Conservation (phyloP, 2,113 vertebrate genomes). For the Panthera leo region DNA sequence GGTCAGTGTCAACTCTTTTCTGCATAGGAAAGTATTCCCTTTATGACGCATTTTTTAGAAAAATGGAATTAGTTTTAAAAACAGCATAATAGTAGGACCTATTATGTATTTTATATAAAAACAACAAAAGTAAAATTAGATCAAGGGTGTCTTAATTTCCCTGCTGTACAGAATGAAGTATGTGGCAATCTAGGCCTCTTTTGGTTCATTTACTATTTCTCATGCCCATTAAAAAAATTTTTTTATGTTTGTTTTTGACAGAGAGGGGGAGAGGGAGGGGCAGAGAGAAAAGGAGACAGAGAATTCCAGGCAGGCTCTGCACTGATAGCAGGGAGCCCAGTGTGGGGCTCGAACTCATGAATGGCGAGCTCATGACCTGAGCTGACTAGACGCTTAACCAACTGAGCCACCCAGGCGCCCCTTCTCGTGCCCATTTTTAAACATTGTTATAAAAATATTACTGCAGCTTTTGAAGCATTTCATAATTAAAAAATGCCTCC, state of each 20-base stretch:
- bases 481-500: conserved; percentile 11
- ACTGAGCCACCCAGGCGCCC: no score
- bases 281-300: no score
- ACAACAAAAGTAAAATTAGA: not conserved
- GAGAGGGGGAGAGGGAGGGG: no score
- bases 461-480: conserved; percentile 15
- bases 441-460: conserved; percentile 37
- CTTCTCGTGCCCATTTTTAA: conserved; percentile 3
- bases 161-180: not conserved
- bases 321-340: no score
- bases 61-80: not conserved
- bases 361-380: no score
- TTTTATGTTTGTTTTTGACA: no score
- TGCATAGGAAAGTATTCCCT: not conserved
- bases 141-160: not conserved
- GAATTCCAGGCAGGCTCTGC: no score
- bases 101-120: not conserved
- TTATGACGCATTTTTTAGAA: not conserved
- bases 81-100: not conserved
- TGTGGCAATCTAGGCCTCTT: not conserved
- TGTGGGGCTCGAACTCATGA: no score
- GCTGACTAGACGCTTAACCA: no score
- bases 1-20: not conserved
- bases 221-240: not conserved
- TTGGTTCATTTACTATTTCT: not conserved